phyloP scores from a whole-genome alignment of 2,888 invertebrate genomes.

The Drosophila histrio region DNA sequence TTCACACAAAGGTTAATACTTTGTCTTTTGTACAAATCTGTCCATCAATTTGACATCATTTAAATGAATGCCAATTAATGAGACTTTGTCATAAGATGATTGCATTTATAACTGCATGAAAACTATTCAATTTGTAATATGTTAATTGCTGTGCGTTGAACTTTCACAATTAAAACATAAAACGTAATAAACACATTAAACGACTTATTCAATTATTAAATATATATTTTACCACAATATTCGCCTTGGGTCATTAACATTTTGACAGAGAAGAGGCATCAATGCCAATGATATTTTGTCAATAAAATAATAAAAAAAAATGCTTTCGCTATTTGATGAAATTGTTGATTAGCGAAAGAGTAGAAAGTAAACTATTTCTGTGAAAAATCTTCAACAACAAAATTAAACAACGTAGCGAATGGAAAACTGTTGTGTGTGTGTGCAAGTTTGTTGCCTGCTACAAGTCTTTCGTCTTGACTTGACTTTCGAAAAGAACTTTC shows the following conservation, averaged over 20 bases:
- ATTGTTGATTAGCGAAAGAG: constrained; percentile 51
- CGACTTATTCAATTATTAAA: constrained; percentile 36
- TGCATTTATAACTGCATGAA: constrained; percentile 8
- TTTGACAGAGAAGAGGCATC: constrained; percentile 19
- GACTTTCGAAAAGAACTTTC: constrained; percentile 73
- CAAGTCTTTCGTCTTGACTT: constrained; percentile 31
- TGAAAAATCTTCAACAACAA: constrained; percentile 39
- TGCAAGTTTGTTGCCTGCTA: constrained; percentile 23
- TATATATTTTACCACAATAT: constrained; percentile 24
- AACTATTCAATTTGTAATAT: constrained; percentile 38
- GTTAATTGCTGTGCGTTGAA: constrained; percentile 33
- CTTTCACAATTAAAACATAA: constrained; percentile 64
- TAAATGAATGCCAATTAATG: constrained; percentile 63
- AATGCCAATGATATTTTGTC: constrained; percentile 35
- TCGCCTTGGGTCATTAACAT: constrained; percentile 47
- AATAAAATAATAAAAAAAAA: constrained; percentile 18
- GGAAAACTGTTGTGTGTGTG: constrained; percentile 20
- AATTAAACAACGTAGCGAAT: constrained; percentile 24
- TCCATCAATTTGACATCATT: constrained; percentile 48
- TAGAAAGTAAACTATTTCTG: constrained; percentile 57
- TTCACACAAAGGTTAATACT: constrained; percentile 46
- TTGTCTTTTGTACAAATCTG: constrained; percentile 27
- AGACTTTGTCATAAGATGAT: constrained; percentile 26
- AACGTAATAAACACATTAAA: constrained; percentile 38
- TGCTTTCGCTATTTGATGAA: constrained; percentile 46